Evolutionary conservation across 2,113 vertebrate species (phyloP).

Genomic region (Mirounga angustirostris): DNA sequence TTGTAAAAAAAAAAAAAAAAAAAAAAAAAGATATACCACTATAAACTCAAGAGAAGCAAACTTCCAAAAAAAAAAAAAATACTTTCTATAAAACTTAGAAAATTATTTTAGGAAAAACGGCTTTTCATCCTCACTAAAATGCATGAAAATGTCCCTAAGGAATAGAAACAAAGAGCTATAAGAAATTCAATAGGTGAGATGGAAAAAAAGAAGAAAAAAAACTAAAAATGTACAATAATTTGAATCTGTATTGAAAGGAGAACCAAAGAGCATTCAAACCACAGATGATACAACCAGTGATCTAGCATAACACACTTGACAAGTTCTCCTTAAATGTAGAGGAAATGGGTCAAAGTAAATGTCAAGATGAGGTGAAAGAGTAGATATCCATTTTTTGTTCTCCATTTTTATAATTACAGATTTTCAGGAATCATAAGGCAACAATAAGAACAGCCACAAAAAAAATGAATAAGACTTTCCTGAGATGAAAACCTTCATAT

Average conservation of each 20-base stretch:
- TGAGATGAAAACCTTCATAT: slow-evolving; percentile 17
- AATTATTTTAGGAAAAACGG: slow-evolving; percentile 64
- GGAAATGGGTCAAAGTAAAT: slow-evolving; percentile 15
- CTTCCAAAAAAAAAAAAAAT: background rate
- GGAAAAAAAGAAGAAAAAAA: background rate
- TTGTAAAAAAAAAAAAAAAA: background rate
- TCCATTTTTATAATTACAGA: slow-evolving; percentile 23
- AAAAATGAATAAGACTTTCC: background rate
- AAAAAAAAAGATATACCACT: no score
- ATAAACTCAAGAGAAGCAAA: no score
- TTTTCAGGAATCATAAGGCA: slow-evolving; percentile 24
- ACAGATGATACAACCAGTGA: slow-evolving; percentile 28
- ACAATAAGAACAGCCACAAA: background rate
- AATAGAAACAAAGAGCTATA: slow-evolving; percentile 41
- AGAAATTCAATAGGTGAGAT: slow-evolving; percentile 47
- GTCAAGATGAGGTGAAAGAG: background rate
- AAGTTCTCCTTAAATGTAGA: background rate
- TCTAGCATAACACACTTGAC: slow-evolving; percentile 6
- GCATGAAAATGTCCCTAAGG: slow-evolving; percentile 45
- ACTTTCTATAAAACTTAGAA: slow-evolving; percentile 56
- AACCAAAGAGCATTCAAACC: slow-evolving; percentile 7
- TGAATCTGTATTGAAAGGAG: slow-evolving; percentile 38
- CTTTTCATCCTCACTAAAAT: slow-evolving; percentile 46
- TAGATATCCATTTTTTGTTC: background rate
- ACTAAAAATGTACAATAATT: slow-evolving; percentile 46